Percentiles rank a stretch among this genome's conserved stretches.
phyloP scores from a whole-genome alignment of 2,797 vertebrate genomes.

The Eurystomus glaucurus region DNA sequence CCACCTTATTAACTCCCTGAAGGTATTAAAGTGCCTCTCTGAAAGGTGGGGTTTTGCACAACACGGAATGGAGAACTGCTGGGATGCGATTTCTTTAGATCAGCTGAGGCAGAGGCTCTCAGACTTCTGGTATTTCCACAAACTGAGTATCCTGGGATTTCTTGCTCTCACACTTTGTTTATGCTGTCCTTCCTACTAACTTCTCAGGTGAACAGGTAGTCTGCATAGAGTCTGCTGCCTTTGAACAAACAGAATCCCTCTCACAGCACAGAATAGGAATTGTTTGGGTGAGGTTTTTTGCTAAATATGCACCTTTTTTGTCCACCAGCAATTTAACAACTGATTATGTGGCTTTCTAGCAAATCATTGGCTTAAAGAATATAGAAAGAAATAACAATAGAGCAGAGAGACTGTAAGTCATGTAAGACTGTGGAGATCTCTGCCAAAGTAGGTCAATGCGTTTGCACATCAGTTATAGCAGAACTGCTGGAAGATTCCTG shows the following conservation, averaged over 20 bases:
- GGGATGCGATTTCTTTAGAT: neutral
- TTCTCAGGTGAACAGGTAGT: neutral
- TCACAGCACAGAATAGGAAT: neutral
- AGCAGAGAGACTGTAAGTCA: neutral
- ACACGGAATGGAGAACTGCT: neutral
- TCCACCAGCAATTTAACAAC: neutral
- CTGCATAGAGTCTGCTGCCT: neutral
- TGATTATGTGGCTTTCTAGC: neutral
- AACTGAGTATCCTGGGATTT: neutral
- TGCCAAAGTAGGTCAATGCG: slow-evolving; percentile 34
- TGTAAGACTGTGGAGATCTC: slow-evolving; percentile 19
- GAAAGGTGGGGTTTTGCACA: neutral
- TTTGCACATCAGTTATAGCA: slow-evolving; percentile 31
- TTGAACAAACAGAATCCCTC: neutral
- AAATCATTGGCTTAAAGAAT: slow-evolving; percentile 2
- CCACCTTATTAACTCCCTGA: neutral
- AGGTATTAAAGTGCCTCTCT: neutral
- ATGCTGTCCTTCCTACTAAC: neutral
- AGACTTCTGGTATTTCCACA: neutral
- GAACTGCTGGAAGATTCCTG: slow-evolving; percentile 15
- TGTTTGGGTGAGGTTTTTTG: neutral
- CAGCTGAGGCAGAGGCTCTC: neutral
- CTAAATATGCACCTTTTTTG: neutral
- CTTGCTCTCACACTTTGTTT: neutral
- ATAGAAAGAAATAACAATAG: neutral